phyloP scores from a whole-genome alignment of 2,888 invertebrate genomes.

The Pecten maximus region DNA sequence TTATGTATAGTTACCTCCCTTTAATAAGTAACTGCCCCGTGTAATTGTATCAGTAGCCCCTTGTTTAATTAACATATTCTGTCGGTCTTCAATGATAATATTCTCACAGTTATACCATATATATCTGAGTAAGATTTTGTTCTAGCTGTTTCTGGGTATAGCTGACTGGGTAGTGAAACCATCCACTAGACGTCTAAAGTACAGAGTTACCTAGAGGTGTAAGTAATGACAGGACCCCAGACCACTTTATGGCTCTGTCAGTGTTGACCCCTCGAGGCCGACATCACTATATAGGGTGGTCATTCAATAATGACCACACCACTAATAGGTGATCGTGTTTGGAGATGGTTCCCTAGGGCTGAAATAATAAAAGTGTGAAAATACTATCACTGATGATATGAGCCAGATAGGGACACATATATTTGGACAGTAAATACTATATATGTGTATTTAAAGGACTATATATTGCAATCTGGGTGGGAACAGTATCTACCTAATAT shows the following conservation, averaged over 20 bases:
- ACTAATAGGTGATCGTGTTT: not conserved
- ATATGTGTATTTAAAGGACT: not conserved
- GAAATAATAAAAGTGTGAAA: not conserved
- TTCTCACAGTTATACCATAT: too few relatives aligned
- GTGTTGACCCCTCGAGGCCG: not conserved
- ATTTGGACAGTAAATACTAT: not conserved
- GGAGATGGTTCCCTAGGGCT: not conserved
- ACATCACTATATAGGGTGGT: not conserved
- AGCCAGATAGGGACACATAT: not conserved
- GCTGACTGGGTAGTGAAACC: not conserved
- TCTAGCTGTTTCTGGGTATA: not conserved
- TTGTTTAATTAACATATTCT: too few relatives aligned
- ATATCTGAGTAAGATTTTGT: not conserved
- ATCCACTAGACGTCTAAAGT: not conserved
- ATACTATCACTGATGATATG: not conserved
- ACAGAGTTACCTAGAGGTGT: not conserved
- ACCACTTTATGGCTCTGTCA: not conserved
- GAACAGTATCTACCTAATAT: conserved; percentile 7
- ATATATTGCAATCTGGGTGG: not conserved
- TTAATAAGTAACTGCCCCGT: too few relatives aligned
- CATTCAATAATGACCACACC: not conserved
- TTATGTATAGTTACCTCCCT: not conserved
- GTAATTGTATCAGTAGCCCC: too few relatives aligned
- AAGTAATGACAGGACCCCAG: not conserved
- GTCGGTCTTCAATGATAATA: too few relatives aligned